These are phyloP conservation scores for Sebastes ruberrimus DNA, from an alignment of 2,797 vertebrate species.

Conservation along the genomic window DNA sequence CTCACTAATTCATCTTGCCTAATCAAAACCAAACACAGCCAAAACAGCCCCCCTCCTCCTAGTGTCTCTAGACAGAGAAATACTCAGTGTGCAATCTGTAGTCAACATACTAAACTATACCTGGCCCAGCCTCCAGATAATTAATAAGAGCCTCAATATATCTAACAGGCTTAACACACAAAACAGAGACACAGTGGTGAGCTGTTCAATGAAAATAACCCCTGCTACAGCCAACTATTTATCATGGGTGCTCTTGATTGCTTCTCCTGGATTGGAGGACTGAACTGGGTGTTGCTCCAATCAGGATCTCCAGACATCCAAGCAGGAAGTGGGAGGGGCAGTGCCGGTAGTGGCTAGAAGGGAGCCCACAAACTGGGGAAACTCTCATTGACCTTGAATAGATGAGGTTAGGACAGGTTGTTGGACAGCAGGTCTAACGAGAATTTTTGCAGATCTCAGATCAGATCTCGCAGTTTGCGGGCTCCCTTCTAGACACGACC, in stretches of 20 bases:
- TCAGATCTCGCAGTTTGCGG: no score
- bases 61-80: neutral
- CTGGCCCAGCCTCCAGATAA: neutral
- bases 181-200: neutral
- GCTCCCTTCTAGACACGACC: no score
- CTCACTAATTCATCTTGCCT: neutral
- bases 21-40: neutral
- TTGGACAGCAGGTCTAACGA: no score
- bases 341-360: no score
- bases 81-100: neutral
- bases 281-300: no score
- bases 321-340: neutral
- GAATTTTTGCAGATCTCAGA: no score
- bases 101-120: neutral
- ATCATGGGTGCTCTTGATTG: no score
- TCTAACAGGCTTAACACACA: neutral
- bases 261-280: no score
- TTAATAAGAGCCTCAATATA: neutral
- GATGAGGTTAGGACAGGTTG: no score
- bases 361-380: no score
- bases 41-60: fast-evolving
- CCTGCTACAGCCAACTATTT: neutral
- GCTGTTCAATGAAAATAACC: neutral
- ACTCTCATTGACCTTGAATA: no score
- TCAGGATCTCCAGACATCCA: neutral